Evolutionary conservation across 2,113 vertebrate species (phyloP).

Genomic region (Callorhinus ursinus): DNA sequence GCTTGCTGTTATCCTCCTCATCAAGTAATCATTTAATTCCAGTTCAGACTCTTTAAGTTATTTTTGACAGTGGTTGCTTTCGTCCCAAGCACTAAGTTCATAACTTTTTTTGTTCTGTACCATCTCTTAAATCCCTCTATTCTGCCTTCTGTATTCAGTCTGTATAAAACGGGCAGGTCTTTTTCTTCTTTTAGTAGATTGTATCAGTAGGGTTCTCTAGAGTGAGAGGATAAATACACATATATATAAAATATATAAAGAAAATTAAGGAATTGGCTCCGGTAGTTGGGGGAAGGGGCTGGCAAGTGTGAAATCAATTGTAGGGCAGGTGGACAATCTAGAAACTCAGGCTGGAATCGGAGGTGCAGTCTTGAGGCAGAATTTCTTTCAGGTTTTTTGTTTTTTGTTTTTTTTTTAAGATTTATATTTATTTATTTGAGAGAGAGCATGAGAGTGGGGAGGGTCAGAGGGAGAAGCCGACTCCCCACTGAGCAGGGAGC

Average conservation of each 20-base stretch:
- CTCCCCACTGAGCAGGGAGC: too few species aligned
- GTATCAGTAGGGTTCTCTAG: background rate
- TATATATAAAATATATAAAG: background rate
- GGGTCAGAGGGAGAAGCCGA: too few species aligned
- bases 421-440: too few species aligned
- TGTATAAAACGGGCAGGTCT: background rate
- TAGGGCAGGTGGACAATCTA: background rate
- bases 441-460: too few species aligned
- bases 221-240: background rate
- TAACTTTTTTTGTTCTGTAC: background rate
- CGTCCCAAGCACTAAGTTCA: background rate
- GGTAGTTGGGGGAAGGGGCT: background rate
- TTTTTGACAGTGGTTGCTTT: constrained; percentile 2
- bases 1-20: background rate
- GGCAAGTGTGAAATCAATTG: background rate
- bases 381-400: background rate
- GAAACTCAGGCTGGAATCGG: background rate
- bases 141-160: background rate
- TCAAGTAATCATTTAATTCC: constrained; percentile 14
- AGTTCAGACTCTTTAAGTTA: background rate
- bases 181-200: background rate
- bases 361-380: background rate
- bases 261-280: background rate
- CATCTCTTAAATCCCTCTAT: background rate
- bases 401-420: too few species aligned